Conservation (phyloP, 2,888 invertebrate genomes). For the Sphecodes monilicornis region DNA sequence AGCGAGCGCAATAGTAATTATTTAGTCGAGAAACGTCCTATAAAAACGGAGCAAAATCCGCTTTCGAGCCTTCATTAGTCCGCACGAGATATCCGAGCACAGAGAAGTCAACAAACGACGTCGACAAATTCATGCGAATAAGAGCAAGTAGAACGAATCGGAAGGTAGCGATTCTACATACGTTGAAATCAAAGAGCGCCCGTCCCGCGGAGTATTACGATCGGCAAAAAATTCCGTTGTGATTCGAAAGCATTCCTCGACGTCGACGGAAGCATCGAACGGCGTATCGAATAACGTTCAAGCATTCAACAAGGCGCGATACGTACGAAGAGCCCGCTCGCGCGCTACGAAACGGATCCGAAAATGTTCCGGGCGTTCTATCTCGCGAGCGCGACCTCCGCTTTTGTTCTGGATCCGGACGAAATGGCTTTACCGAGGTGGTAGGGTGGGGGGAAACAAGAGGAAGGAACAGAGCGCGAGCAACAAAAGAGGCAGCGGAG, state of each 20-base stretch:
- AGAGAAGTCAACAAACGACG: background rate
- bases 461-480: background rate
- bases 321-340: background rate
- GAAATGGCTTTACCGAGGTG: background rate
- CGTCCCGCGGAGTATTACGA: background rate
- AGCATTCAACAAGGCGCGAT: background rate
- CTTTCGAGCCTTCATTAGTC: background rate
- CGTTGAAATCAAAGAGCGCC: background rate
- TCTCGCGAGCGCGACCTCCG: slow-evolving; percentile 2
- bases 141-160: background rate
- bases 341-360: background rate
- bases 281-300: slow-evolving; percentile 6
- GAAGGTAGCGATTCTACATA: background rate
- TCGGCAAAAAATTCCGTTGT: background rate
- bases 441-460: fast-evolving
- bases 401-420: slow-evolving; percentile 5
- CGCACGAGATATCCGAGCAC: background rate
- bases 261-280: background rate
- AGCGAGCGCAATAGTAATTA: no score
- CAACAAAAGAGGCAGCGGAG: background rate
- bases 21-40: background rate
- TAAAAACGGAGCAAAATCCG: background rate
- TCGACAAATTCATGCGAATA: background rate
- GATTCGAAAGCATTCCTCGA: background rate
- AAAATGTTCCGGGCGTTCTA: background rate